Evolutionary conservation across 2,888 invertebrate species (phyloP), one percentile per base, ranked within the genome.

Genomic region (Crossocerus cetratus): DNA sequence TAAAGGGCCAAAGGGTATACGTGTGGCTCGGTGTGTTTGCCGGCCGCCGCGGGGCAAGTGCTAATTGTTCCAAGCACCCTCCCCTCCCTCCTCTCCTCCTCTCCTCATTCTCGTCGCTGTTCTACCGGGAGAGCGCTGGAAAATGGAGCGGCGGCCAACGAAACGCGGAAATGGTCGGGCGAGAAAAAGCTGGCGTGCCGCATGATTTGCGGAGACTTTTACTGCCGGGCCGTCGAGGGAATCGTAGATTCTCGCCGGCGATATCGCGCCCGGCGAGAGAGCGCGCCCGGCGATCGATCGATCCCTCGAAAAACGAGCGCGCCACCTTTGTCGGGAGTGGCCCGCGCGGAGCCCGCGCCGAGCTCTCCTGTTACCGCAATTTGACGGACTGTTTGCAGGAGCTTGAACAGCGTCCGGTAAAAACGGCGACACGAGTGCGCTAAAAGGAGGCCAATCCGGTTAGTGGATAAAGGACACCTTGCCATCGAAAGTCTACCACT

Each of bases 131-230:
- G 56, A 53, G 21, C 16, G 42, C 45, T 8, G 22, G 32, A 45
- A 64, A 72, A 76, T 72, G 59, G 69, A 72, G 72, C 74, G 69
- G 80, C 32, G 11, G 32, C 11, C 8, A 32, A 32, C 32, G 32
- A 32, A 32, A 32, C 32, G 32, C 4, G 32, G 64, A 75, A 82
- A 82, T 77, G 73, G 82, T 43, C 45, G 60, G 43, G 71, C 69
- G 66, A 65, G 64, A 61, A 64, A 65, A 56, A 21, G 78, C 83
- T 87, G 83, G 86, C 87, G 87, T 87, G 87, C 86, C 87, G 86
- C 87, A 86, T 87, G 87, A 87, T 87, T 87, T 85, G 87, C 87
- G 76, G 77, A 84, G 87, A 86, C 87, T 87, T 87, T 87, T 86
- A 87, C 86, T 87, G 84, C 83, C 79, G 70, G 8, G 32, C 23